Evolutionary conservation across 2,113 vertebrate species (phyloP).

Genomic region (Rousettus leschenaultii): DNA sequence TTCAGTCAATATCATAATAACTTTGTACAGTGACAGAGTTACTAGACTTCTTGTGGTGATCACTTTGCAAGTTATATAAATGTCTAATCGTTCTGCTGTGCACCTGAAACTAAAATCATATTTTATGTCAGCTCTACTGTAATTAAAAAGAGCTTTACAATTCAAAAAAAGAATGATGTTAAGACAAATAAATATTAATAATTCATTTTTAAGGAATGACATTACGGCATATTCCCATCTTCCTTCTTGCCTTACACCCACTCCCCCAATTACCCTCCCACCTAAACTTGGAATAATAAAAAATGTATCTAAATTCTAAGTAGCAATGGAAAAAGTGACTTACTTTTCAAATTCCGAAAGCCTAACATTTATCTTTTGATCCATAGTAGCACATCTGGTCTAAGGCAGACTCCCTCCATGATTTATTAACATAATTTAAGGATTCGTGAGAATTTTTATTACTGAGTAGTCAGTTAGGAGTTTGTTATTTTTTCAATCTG

Average conservation of each 20-base stretch:
- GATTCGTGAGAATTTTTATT: neutral
- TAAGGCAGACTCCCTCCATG: neutral
- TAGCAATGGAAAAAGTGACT: neutral
- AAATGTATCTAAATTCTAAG: slow-evolving; percentile 31
- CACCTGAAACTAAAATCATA: no score
- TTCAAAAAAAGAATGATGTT: neutral
- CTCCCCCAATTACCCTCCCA: neutral
- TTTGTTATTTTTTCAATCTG: neutral
- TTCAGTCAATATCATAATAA: no score
- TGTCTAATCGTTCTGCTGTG: no score
- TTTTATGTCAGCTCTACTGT: no score
- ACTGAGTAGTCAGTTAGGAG: neutral
- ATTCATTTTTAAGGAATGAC: neutral
- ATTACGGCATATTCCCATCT: neutral
- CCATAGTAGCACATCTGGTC: neutral
- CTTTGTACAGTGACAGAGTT: no score
- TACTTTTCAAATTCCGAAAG: slow-evolving; percentile 4
- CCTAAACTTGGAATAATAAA: neutral
- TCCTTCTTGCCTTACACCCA: neutral
- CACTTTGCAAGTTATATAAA: no score
- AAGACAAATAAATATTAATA: no score
- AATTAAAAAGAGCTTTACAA: no score
- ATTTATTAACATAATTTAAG: neutral
- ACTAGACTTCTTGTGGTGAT: no score
- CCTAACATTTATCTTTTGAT: neutral